Evolutionary conservation across 2,888 invertebrate genomes (phyloP), one percentile per base, ranked within the genome.

Genomic region (Drosophila phalerata): DNA sequence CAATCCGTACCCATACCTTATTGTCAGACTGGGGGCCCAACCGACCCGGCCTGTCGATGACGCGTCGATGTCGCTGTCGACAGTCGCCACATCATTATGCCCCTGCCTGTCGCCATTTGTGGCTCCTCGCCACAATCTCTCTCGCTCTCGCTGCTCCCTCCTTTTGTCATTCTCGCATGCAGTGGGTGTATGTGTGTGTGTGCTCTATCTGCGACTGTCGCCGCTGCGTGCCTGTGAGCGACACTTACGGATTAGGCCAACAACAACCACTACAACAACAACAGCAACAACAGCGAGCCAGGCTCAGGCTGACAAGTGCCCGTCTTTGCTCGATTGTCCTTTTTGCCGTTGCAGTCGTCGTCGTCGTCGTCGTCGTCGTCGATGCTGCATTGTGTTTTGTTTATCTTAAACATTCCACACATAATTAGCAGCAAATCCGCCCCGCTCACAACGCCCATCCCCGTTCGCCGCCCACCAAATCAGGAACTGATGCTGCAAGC

Each of bases 191-290:
- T 58, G 55, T 69, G 65, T 58, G 55, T 69, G 65, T 88, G 88
- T 86, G 86, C 88, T 86, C 87, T 88, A 86, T 88, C 85, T 83
- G 83, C 68, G 81, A 66, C 60, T 84, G 78, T 68, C 77, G 75
- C 77, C 64, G 80, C 71, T 87, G 89, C 88, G 88, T 88, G 88
- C 85, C 76, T 86, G 57, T 78, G 79, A 79, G 76, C 88, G 86
- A 89, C 86, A 88, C 79, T 88, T 89, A 75, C 86, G 89, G 89
- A 89, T 89, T 89, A 89, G 89, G 79, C 77, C 83, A 68, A 68
- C 72, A 77, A 11, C 34, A 34, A 5, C 34, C 13, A 34, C 34
- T 13, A 13, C 83, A 66, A 62, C 72, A 66, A 62, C 72, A 77
- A 53, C 74, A 70, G 56, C 67, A 68, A 47, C 72, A 74, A 45